Evolutionary conservation across 1,140 invertebrate species (phyloP), one percentile per base, ranked within the genome.

Genomic region (Diachasma alloeum): DNA sequence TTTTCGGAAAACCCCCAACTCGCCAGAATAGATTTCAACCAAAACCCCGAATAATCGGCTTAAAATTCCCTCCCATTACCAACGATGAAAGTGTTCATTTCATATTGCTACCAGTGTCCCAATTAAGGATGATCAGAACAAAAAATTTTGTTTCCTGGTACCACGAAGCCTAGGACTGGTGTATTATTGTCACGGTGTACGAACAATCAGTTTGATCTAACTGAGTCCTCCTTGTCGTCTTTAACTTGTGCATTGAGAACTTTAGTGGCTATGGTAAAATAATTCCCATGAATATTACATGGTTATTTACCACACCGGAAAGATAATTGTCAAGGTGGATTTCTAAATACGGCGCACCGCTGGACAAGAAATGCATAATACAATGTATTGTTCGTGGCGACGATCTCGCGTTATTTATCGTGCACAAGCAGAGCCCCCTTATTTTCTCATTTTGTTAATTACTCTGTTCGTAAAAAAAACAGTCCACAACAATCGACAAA

Each of bases 241-340:
- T 59, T 84, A 83, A 59, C 5, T 44, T 44, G 17, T 63, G 22
- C 46, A 72, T 19, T 26, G 19, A n/a, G 17, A 68, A 37, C 66
- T 39, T 68, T n/a, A 68, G 11, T 72, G 68, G 15, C 22, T 72
- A 46, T 56, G 22, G 36, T 71, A 71, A 48, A 71, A 53, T 48
- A 79, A 85, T 83, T 81, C 83, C 59, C 87, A 89, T 89, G 88
- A 88, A 89, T 89, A 88, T 89, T 89, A 85, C 88, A 89, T 89
- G 86, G 80, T 84, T 86, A 84, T 88, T 80, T 88, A 87, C 86
- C 86, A 59, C 83, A 88, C 84, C 86, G 87, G 87, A 89, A 89
- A 89, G 86, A 89, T 89, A 89, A 89, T 89, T 89, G 87, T 89
- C 88, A 87, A 89, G 87, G 36, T 17, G 15, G n/a, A 87, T 84